These are phyloP conservation scores for Cephus pygmeus DNA, from an alignment of 2,888 invertebrate genomes.

Conservation along the genomic window DNA sequence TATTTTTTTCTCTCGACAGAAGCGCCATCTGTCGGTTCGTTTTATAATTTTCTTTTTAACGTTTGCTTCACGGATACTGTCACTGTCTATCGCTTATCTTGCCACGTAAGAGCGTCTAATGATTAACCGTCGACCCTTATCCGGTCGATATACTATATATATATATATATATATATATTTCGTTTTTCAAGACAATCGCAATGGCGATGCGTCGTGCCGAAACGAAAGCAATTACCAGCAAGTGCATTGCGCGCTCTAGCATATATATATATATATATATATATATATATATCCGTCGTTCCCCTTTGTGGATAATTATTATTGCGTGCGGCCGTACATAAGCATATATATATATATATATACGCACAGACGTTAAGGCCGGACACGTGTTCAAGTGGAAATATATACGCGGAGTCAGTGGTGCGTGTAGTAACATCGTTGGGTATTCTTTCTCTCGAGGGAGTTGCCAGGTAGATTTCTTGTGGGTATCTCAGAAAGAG, in stretches of 20 bases:
- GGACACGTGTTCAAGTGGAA: not conserved
- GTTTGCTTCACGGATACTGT: not conserved
- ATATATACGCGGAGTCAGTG: not conserved
- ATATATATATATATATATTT: not conserved
- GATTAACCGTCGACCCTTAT: not conserved
- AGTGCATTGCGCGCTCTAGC: not conserved
- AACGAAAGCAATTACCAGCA: not conserved
- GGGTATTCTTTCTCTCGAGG: not conserved
- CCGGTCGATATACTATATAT: not conserved
- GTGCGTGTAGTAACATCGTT: not conserved
- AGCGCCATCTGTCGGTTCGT: not conserved
- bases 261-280: too few relatives aligned
- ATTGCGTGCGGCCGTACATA: not conserved
- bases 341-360: not conserved
- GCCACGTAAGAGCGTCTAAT: not conserved
- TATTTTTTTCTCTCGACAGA: not conserved
- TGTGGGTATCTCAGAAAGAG: not conserved
- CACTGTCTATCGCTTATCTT: not conserved
- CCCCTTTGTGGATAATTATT: not conserved
- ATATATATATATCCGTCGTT: not conserved
- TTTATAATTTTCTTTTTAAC: not conserved
- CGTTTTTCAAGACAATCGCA: not conserved
- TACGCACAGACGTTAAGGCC: not conserved
- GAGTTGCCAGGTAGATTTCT: slow-evolving; percentile 24
- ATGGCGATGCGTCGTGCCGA: not conserved